Percentiles rank a stretch among this genome's conserved stretches.
Conservation (phyloP, 2,888 invertebrate genomes). For the Apodemia zela region DNA sequence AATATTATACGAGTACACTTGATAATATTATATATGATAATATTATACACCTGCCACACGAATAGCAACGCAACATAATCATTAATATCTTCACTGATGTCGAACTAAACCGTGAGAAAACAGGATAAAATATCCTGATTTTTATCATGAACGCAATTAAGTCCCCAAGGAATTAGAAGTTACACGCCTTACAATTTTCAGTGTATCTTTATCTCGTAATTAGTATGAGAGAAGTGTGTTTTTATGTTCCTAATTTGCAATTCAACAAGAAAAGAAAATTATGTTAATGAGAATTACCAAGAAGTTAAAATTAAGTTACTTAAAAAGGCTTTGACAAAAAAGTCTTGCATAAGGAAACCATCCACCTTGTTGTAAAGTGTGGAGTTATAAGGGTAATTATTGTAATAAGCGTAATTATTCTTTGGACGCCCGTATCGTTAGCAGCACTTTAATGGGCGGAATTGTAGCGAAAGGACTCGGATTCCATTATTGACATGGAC, state of each 20-base stretch:
- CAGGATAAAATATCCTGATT: background rate
- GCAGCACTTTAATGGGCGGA: too few species aligned
- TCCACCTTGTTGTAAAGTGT: too few species aligned
- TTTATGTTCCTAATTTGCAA: slow-evolving; percentile 9
- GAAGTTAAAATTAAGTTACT: slow-evolving; percentile 1
- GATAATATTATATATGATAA: too few species aligned
- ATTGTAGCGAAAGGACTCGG: too few species aligned
- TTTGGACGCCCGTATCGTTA: too few species aligned
- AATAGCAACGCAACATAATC: too few species aligned
- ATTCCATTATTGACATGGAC: too few species aligned
- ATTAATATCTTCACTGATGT: background rate
- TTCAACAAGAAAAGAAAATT: slow-evolving; percentile 4
- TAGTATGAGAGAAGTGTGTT: slow-evolving; percentile 10
- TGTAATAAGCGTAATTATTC: too few species aligned
- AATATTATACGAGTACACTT: too few species aligned
- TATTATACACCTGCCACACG: too few species aligned
- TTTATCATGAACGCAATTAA: background rate
- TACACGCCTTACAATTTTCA: background rate
- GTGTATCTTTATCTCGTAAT: background rate
- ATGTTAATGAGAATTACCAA: slow-evolving; percentile 5
- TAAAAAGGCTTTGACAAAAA: background rate
- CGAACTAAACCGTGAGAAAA: background rate
- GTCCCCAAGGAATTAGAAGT: background rate
- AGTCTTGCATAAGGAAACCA: background rate
- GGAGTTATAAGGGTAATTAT: too few species aligned